Conservation (phyloP, 2,888 invertebrate species). For the Bugulina stolonifera region DNA sequence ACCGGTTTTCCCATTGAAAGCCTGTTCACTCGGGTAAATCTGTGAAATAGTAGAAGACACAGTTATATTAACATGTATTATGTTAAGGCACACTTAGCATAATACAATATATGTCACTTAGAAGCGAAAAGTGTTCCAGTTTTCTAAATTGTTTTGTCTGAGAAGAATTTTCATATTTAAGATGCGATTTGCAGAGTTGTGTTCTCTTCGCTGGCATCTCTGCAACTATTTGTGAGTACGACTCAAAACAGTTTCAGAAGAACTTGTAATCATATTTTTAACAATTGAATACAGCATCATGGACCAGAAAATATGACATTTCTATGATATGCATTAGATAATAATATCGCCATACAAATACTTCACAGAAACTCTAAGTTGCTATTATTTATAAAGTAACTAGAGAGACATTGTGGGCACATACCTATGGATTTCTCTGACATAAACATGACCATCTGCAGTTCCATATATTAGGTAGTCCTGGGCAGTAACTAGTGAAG, state of each 20-base stretch:
- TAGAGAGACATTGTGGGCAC: too few species aligned
- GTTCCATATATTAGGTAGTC: constrained; percentile 24
- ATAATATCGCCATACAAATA: background rate
- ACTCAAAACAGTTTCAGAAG: background rate
- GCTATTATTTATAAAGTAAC: too few species aligned
- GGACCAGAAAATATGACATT: too few species aligned
- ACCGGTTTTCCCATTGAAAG: constrained; percentile 45
- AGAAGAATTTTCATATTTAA: too few species aligned
- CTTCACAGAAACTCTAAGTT: too few species aligned
- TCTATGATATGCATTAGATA: background rate
- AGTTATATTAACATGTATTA: background rate
- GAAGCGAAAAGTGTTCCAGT: too few species aligned
- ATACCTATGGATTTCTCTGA: constrained; percentile 22
- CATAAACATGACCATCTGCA: background rate
- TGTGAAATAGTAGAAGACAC: constrained; percentile 31
- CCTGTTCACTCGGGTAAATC: constrained; percentile 38
- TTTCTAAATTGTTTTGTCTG: too few species aligned
- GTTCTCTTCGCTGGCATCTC: background rate
- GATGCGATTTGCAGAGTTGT: background rate
- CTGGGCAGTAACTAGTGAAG: background rate
- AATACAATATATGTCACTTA: too few species aligned
- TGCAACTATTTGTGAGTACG: background rate
- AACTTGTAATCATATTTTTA: background rate
- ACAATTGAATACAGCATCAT: background rate
- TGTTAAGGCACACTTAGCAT: too few species aligned